Conservation (phyloP, 2,888 invertebrate species). For the Drosophila testacea region DNA sequence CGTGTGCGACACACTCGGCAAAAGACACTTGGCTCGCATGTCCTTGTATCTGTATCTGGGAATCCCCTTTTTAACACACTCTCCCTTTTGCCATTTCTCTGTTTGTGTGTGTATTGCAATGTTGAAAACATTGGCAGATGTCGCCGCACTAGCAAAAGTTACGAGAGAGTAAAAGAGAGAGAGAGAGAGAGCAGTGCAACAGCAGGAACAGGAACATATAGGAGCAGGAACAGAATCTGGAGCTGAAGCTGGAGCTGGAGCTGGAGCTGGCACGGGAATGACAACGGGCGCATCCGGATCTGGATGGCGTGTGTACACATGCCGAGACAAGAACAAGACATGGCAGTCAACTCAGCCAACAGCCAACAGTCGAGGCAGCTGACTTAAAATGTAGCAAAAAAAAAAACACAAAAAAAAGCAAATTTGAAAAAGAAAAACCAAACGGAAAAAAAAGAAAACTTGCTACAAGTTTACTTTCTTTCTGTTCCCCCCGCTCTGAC, state of each 20-base stretch:
- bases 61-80: background rate
- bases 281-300: constrained; percentile 43
- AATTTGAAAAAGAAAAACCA: constrained; percentile 23
- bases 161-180: constrained; percentile 26
- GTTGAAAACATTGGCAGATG: constrained; percentile 80
- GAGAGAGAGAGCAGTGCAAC: constrained; percentile 17
- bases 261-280: background rate
- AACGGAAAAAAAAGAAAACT: constrained; percentile 52
- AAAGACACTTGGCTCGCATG: constrained; percentile 61
- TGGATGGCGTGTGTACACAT: constrained; percentile 62
- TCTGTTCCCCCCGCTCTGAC: constrained; percentile 20
- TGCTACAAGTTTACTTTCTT: constrained; percentile 62
- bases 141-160: constrained; percentile 78
- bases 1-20: constrained; percentile 58
- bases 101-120: constrained; percentile 61
- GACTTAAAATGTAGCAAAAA: constrained; percentile 42
- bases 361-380: constrained; percentile 46
- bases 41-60: constrained; percentile 22
- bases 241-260: background rate
- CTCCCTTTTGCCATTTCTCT: background rate
- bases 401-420: constrained; percentile 13
- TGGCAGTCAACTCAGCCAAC: constrained; percentile 59
- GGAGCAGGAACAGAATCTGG: constrained; percentile 3
- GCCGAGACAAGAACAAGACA: constrained; percentile 75
- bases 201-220: constrained; percentile 10